These are phyloP conservation scores for Oreochromis grahami DNA, from an alignment of 2,797 vertebrate species.

Conservation along the genomic window DNA sequence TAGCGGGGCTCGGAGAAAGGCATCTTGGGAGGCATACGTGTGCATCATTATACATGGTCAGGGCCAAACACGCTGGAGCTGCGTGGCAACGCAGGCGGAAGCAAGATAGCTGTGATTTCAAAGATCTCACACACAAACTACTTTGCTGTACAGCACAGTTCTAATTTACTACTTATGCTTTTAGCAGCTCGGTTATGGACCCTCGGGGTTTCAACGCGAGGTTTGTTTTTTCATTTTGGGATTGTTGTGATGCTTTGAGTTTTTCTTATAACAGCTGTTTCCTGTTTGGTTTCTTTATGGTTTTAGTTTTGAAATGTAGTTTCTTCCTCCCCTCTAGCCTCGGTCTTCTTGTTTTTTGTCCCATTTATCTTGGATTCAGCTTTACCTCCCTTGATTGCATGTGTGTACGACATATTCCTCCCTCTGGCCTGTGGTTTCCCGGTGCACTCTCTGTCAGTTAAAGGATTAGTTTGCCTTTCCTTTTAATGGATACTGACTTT, in stretches of 20 bases:
- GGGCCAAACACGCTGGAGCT: background rate
- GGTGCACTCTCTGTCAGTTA: background rate
- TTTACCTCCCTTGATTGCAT: background rate
- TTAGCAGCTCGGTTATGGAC: background rate
- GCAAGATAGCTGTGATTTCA: background rate
- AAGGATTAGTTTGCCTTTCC: background rate
- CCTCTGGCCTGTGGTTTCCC: background rate
- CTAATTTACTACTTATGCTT: background rate
- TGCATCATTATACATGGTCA: background rate
- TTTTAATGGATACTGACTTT: background rate
- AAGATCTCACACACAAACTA: background rate
- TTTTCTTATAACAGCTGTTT: background rate
- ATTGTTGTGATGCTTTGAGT: background rate
- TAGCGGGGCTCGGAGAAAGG: background rate
- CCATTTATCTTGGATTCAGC: background rate
- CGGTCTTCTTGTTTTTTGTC: fast-evolving
- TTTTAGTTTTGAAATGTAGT: background rate
- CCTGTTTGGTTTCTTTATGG: background rate
- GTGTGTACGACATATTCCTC: background rate
- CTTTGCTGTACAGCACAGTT: background rate
- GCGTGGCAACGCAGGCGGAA: background rate
- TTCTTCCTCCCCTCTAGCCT: background rate
- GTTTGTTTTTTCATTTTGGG: fast-evolving
- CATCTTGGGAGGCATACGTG: background rate
- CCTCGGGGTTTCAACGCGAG: fast-evolving